Conservation (phyloP, 2,113 vertebrate genomes). For the Uria aalge region DNA sequence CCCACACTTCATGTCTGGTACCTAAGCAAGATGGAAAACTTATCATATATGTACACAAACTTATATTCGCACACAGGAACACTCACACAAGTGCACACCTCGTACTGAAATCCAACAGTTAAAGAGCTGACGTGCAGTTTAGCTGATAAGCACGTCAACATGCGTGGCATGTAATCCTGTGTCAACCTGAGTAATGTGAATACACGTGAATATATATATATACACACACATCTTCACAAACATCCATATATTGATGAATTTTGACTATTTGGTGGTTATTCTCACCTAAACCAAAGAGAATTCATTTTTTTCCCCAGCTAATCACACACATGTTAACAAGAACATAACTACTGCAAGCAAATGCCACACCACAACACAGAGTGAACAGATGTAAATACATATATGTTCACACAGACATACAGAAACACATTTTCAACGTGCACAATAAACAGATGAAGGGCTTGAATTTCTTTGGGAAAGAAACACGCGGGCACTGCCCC, state of each 20-base stretch:
- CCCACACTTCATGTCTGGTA: not conserved
- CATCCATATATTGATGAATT: fast-evolving
- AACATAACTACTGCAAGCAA: not conserved
- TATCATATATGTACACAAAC: not conserved
- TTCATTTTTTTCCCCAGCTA: not conserved
- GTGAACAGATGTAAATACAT: fast-evolving
- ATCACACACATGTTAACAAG: not conserved
- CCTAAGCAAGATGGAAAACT: not conserved
- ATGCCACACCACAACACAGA: not conserved
- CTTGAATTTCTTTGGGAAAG: not conserved
- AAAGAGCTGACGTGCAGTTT: not conserved
- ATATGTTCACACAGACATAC: not conserved
- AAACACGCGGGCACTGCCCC: not conserved
- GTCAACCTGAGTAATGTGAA: not conserved
- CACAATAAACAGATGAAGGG: not conserved
- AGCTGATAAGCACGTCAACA: not conserved
- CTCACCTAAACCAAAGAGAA: not conserved
- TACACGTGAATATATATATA: fast-evolving
- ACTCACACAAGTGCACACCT: not conserved
- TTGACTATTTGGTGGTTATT: not conserved
- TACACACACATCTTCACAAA: not conserved
- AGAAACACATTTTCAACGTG: fast-evolving
- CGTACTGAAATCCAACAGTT: not conserved
- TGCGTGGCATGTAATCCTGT: not conserved
- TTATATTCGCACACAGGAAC: fast-evolving